These are phyloP conservation scores for Poecile montanus DNA, from an alignment of 2,797 vertebrate genomes.

Conservation along the genomic window DNA sequence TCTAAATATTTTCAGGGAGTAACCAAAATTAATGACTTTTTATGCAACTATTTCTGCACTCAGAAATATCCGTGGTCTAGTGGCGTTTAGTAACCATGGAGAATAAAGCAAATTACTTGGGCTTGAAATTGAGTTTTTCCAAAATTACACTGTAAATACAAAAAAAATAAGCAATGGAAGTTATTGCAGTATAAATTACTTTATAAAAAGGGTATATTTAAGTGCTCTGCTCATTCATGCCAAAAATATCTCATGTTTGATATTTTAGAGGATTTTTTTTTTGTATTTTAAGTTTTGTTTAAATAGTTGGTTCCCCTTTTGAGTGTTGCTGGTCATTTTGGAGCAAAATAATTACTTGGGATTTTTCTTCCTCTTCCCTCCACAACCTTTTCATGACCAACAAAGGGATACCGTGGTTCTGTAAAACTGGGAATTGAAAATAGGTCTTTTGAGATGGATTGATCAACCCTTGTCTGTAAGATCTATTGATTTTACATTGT, in stretches of 20 bases:
- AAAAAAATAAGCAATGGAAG: not conserved
- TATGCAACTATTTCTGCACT: not conserved
- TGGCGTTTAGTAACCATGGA: not conserved
- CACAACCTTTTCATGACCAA: not conserved
- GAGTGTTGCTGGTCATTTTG: not conserved
- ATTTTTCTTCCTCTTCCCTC: not conserved
- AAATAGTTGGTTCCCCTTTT: not conserved
- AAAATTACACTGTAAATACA: not conserved
- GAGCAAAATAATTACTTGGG: not conserved
- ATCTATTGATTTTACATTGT: not conserved
- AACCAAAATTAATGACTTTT: not conserved
- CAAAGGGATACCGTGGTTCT: not conserved
- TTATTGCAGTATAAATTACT: not conserved
- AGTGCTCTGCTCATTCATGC: not conserved
- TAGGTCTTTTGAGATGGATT: not conserved
- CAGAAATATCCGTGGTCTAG: not conserved
- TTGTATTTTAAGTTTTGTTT: not conserved
- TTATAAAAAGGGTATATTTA: not conserved
- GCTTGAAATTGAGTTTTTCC: slow-evolving; percentile 1
- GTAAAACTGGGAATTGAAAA: not conserved
- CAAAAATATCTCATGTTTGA: not conserved
- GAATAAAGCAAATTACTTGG: slow-evolving; percentile 3
- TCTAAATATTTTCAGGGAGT: not conserved
- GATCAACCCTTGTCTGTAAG: not conserved
- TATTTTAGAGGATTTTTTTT: not conserved